These are phyloP conservation scores for Amorpha juglandis DNA, from an alignment of 2,888 invertebrate genomes.

Conservation along the genomic window DNA sequence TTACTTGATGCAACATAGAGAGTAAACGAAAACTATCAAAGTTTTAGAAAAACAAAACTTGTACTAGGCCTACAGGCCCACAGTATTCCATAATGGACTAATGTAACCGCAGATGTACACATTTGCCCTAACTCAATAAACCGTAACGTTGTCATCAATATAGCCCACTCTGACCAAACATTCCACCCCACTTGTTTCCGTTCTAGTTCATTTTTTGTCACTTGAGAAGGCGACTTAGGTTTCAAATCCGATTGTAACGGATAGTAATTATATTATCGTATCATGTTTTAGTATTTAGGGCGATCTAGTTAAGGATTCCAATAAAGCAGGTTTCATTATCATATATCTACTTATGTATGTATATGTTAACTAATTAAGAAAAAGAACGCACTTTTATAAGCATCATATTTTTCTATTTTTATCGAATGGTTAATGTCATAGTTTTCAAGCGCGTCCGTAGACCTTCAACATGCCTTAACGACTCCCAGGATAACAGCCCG, in stretches of 20 bases:
- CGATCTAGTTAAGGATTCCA: not conserved
- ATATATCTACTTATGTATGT: not conserved
- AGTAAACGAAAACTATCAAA: too few relatives aligned
- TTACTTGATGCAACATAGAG: too few relatives aligned
- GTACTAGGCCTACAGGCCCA: not conserved
- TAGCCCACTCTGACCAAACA: constrained; percentile 1
- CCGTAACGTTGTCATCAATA: not conserved
- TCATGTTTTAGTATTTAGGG: constrained; percentile 1
- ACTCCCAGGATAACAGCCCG: too few relatives aligned
- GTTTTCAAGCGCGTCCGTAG: too few relatives aligned
- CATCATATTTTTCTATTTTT: too few relatives aligned
- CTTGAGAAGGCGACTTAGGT: constrained; percentile 1
- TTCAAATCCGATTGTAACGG: constrained; percentile 15
- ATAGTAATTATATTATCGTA: constrained; percentile 16
- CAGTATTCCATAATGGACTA: not conserved
- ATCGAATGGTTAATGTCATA: too few relatives aligned
- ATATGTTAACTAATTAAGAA: too few relatives aligned
- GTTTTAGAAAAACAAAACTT: too few relatives aligned
- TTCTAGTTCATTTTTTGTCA: constrained; percentile 9
- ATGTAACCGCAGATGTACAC: not conserved
- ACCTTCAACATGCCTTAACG: too few relatives aligned
- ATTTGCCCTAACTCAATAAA: constrained; percentile 6
- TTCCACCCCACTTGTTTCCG: constrained; percentile 16
- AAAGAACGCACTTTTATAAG: too few relatives aligned
- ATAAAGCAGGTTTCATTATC: not conserved